Percentiles rank a stretch among this genome's conserved stretches.
These are phyloP conservation scores for Intellagama lesueurii DNA, from an alignment of 2,797 vertebrate species.

Conservation along the genomic window DNA sequence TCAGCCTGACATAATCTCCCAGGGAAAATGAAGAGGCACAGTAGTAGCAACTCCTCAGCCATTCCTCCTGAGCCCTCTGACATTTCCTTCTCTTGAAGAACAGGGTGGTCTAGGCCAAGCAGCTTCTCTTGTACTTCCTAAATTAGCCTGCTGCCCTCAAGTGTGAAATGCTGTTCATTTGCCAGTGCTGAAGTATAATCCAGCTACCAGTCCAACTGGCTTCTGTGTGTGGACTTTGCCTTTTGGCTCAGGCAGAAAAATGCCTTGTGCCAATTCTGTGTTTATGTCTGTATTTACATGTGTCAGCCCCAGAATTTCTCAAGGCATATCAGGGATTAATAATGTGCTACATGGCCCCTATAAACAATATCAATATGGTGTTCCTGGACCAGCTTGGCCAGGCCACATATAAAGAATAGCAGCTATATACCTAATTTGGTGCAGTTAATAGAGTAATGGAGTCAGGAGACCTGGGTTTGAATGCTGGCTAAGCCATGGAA, in stretches of 20 bases:
- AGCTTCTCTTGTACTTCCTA: neutral
- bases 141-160: neutral
- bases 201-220: neutral
- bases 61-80: neutral
- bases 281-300: too few species aligned
- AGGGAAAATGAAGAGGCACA: neutral
- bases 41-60: neutral
- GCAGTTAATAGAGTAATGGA: too few species aligned
- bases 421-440: neutral
- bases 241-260: neutral
- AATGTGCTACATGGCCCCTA: neutral
- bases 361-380: neutral
- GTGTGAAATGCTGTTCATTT: neutral
- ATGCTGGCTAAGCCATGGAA: too few species aligned
- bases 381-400: neutral
- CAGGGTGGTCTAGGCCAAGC: neutral
- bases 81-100: neutral
- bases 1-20: too few species aligned
- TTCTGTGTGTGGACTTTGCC: neutral
- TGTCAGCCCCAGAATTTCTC: neutral
- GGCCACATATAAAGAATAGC: neutral
- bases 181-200: neutral
- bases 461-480: too few species aligned
- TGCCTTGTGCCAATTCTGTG: neutral
- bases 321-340: neutral